Evolutionary conservation across 2,113 vertebrate genomes (phyloP), one percentile per base, ranked within the genome.

Genomic region (Rynchops niger): DNA sequence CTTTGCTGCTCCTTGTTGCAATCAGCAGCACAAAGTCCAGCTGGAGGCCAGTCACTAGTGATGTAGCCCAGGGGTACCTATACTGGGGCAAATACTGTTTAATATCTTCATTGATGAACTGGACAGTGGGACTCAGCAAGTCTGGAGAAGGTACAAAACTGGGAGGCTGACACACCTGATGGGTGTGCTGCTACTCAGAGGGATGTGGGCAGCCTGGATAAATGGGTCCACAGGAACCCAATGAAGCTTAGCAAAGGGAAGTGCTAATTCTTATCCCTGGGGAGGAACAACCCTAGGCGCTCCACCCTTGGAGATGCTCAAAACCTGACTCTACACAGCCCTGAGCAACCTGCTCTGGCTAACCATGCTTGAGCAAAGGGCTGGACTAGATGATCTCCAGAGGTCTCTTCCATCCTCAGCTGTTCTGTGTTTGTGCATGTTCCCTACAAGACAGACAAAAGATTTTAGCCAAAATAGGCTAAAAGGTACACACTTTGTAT

Each of bases 261-360:
- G 14, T 22, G 15, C 3, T 3, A 36, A 15, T 15, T 72, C 30
- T 3, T 20, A 15, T 21, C 6, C 11, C 10, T 22, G 3, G 6
- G 4, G 7, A 40, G 2, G 13, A 87, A 19, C 5, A 56, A n/a
- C 2, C 0, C 6, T 34, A n/a, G 8, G 22, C 8, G 34, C 2
- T 73, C 6, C 18, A 22, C 2, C 1, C 3, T 2, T 26, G 56
- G 40, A 26, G 15, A 15, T 76, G 56, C 14, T 52, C 6, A 70
- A 61, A 47, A 49, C 16, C 55, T 53, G 23, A 40, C 23, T 15
- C 43, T 20, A 59, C 27, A 23, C 9, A 30, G 9, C 25, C 30
- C 26, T 52, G 43, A 73, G 30, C 14, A 59, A 59, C 53, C 34
- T 77, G 40, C 22, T 53, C 5, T 11, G 38, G 12, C 15, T 77